Percentiles rank a stretch among this genome's conserved stretches.
phyloP scores from a whole-genome alignment of 92 coral and sea anemone species.

The Palythoa grandis region DNA sequence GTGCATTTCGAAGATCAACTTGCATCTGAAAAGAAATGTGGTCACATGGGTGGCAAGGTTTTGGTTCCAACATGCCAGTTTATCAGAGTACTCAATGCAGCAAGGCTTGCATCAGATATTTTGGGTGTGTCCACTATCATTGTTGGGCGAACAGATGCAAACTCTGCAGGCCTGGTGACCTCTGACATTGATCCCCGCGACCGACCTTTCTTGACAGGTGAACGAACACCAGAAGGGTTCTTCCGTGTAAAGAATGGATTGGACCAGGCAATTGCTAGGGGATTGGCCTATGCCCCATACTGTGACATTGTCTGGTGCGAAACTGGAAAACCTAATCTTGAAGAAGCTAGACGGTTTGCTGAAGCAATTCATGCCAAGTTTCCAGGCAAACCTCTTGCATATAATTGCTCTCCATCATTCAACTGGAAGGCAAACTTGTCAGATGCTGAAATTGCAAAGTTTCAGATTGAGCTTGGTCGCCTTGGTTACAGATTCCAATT shows the following conservation, averaged over 20 bases:
- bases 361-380: slow-evolving; percentile 85
- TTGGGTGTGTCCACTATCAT: slow-evolving; percentile 91
- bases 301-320: slow-evolving; percentile 98
- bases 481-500: slow-evolving; percentile 96
- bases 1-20: slow-evolving; percentile 98
- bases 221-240: slow-evolving; percentile 96
- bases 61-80: slow-evolving; percentile 97
- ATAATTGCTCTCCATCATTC: slow-evolving; percentile 98
- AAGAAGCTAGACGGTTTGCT: slow-evolving; percentile 92
- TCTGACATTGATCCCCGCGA: slow-evolving; percentile 96
- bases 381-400: slow-evolving; percentile 99
- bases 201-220: slow-evolving; percentile 92
- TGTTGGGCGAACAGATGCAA: slow-evolving; percentile 96
- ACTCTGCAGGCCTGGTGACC: slow-evolving; percentile 93
- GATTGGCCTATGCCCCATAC: slow-evolving; percentile 93
- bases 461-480: slow-evolving; percentile 92
- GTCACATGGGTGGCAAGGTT: slow-evolving; percentile 99
- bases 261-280: slow-evolving; percentile 95
- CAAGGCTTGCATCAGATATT: slow-evolving; percentile 89
- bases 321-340: slow-evolving; percentile 90
- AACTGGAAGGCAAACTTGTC: slow-evolving; percentile 99
- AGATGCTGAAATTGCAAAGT: slow-evolving; percentile 86
- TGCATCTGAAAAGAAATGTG: slow-evolving; percentile 99
- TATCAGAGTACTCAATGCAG: slow-evolving; percentile 93
- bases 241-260: slow-evolving; percentile 83